Percentiles rank a stretch among this genome's conserved stretches.
These are phyloP conservation scores for Drosophila mimica DNA, from an alignment of 2,888 invertebrate genomes.

Conservation along the genomic window DNA sequence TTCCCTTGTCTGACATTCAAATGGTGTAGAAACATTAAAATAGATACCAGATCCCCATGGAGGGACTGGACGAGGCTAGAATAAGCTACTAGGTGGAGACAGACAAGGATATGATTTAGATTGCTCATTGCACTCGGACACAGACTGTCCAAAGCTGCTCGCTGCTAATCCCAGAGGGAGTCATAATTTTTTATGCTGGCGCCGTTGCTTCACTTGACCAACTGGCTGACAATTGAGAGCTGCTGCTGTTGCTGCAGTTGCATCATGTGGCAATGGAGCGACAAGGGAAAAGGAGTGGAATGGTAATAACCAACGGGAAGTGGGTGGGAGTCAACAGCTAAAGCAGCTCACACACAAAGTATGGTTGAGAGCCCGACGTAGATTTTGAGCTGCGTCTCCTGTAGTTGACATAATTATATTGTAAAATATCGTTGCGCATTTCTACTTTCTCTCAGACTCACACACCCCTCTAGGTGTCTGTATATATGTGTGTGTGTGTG, in stretches of 20 bases:
- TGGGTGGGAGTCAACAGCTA: constrained; percentile 8
- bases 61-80: not conserved
- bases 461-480: not conserved
- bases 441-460: constrained; percentile 4
- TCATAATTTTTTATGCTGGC: constrained; percentile 76
- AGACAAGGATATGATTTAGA: constrained; percentile 18
- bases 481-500: constrained; percentile 9
- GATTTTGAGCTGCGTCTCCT: constrained; percentile 64
- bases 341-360: constrained; percentile 55
- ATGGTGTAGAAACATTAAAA: constrained; percentile 26
- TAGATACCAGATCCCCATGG: constrained; percentile 6
- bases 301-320: not conserved
- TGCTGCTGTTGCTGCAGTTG: constrained; percentile 16
- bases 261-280: constrained; percentile 24
- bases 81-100: constrained; percentile 11
- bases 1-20: constrained; percentile 24
- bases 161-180: constrained; percentile 66
- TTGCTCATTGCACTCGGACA: constrained; percentile 8
- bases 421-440: constrained; percentile 74
- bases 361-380: constrained; percentile 68
- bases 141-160: constrained; percentile 33
- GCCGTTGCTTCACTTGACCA: constrained; percentile 37
- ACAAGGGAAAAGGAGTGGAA: not conserved
- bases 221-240: constrained; percentile 21
- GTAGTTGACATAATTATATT: constrained; percentile 80